A percentile compares a stretch with the other conserved stretches of the same genome.
phyloP scores from a whole-genome alignment of 2,888 invertebrate genomes.

The Dolichomitus sp. region DNA sequence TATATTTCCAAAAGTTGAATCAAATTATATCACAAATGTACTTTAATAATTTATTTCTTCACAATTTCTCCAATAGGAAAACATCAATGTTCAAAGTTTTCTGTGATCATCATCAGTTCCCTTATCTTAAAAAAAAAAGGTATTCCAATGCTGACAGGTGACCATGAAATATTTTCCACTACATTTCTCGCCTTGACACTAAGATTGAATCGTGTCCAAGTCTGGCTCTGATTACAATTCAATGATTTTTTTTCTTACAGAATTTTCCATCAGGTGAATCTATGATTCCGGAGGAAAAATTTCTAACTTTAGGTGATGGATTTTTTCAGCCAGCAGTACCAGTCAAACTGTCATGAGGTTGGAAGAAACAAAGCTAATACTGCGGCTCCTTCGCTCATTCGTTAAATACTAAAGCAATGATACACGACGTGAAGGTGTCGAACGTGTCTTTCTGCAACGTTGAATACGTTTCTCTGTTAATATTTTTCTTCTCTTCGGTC shows the following conservation, averaged over 20 bases:
- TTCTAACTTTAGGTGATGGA: no score
- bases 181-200: neutral
- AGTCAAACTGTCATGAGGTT: neutral
- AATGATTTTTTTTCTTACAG: neutral
- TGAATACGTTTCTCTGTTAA: neutral
- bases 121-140: neutral
- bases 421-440: slow-evolving; percentile 13
- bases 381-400: slow-evolving; percentile 13
- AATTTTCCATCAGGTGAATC: neutral
- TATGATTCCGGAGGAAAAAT: neutral
- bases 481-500: neutral
- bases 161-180: neutral
- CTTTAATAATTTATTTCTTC: neutral
- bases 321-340: neutral
- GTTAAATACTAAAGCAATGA: slow-evolving; percentile 21
- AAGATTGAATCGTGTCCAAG: neutral
- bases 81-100: neutral
- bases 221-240: neutral
- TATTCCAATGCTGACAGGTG: neutral
- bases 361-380: neutral
- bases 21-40: neutral
- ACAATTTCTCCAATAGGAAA: neutral
- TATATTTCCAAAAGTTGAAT: neutral
- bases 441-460: slow-evolving; percentile 20
- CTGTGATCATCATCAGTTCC: neutral